Conservation (phyloP, 2,113 vertebrate species). For the Cavia porcellus region DNA sequence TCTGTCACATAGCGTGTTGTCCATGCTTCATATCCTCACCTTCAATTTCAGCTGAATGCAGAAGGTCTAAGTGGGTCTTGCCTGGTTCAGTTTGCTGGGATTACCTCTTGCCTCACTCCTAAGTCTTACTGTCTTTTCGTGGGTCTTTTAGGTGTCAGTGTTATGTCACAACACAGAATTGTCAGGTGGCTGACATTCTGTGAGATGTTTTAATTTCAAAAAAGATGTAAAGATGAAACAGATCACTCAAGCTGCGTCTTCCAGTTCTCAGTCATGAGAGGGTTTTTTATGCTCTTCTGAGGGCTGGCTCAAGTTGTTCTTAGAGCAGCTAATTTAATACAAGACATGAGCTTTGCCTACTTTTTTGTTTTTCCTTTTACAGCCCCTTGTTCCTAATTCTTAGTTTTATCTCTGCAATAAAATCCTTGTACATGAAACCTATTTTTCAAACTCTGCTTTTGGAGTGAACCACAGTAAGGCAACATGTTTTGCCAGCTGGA, state of each 20-base stretch:
- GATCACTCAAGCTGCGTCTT: background rate
- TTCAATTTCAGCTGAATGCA: background rate
- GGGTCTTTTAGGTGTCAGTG: background rate
- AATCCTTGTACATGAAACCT: background rate
- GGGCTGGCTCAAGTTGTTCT: background rate
- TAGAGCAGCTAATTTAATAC: background rate
- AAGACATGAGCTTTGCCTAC: background rate
- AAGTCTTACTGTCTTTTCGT: background rate
- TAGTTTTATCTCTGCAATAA: background rate
- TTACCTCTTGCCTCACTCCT: background rate
- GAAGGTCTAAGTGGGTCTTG: fast-evolving
- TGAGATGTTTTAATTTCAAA: background rate
- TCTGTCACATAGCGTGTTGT: fast-evolving
- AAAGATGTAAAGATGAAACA: background rate
- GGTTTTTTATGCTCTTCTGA: background rate
- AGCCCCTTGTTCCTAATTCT: background rate
- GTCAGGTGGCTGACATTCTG: background rate
- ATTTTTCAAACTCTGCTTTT: background rate
- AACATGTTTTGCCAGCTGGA: background rate
- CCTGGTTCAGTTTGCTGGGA: background rate
- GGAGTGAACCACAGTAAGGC: background rate
- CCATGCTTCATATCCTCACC: background rate
- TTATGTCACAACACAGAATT: background rate
- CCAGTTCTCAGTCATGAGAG: background rate
- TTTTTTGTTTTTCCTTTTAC: background rate